Evolutionary conservation across 2,113 vertebrate genomes (phyloP).

Genomic region (Lepisosteus oculatus): DNA sequence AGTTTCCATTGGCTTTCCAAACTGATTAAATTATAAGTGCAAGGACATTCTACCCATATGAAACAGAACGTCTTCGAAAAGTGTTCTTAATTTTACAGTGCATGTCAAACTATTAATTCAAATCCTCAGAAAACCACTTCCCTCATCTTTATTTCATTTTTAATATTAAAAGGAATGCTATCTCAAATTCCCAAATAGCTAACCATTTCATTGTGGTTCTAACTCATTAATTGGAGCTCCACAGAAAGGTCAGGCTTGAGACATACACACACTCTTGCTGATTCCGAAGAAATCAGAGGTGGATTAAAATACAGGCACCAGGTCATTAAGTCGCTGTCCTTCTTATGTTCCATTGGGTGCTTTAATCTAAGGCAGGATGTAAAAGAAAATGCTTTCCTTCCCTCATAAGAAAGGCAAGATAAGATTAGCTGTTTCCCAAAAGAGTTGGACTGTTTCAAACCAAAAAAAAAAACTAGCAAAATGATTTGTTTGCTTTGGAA

Average conservation of each 20-base stretch:
- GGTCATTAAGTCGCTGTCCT: constrained; percentile 1
- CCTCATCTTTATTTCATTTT: not conserved
- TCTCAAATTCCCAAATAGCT: not conserved
- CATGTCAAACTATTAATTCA: not conserved
- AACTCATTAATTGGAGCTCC: not conserved
- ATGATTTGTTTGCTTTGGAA: too few species aligned
- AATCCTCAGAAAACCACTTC: not conserved
- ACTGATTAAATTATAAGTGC: too few species aligned
- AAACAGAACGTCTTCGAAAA: too few species aligned
- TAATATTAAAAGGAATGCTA: not conserved
- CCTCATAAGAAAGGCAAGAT: not conserved
- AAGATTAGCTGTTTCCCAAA: not conserved
- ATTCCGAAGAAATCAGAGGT: not conserved
- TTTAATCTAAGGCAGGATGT: constrained; percentile 4
- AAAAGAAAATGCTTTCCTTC: not conserved
- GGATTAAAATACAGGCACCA: not conserved
- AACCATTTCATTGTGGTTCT: not conserved
- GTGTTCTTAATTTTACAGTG: not conserved
- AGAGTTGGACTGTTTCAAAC: too few species aligned
- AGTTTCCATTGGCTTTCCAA: too few species aligned
- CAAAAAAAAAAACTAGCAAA: too few species aligned
- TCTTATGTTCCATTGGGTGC: not conserved
- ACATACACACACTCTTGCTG: not conserved
- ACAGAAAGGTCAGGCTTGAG: not conserved
- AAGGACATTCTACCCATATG: too few species aligned